Base-by-base conservation (phyloP, 2,888 invertebrate species). In the Brachypterus glaber region DNA sequence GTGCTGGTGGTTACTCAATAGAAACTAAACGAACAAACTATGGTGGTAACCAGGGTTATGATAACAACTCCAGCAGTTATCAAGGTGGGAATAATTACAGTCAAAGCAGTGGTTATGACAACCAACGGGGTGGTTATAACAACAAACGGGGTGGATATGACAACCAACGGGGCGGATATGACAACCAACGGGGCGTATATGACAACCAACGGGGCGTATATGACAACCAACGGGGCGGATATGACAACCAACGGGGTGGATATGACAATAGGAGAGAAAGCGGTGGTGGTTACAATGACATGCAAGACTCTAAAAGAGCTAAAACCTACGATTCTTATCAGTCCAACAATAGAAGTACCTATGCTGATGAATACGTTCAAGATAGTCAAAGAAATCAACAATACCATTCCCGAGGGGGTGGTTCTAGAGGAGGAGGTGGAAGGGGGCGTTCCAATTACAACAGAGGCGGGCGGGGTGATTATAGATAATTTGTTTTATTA, bases 341-440 rank as follows among this genome's bases (percentile, higher is more conserved):
- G 55, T 54, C 55, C 33, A 60, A 56, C 43, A n/a, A n/a, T n/a
- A 61, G 57, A 39, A 54, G 54, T 1, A 62, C 60, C 2, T 65
- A 67, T 46, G 62, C 65, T 3, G 67, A 67, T 53, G 64, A 67
- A 40, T 66, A 66, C 44, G 66, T 64, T 7, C 62, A 65, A 48
- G 67, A 67, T 38, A 58, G 50, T 30, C 55, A 62, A 35, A 59
- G 60, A 17, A 67, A 67, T 51, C 62, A 61, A 50, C 68, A 60
- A 45, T 66, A 57, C 44, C 52, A 55, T 48, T 51, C 50, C 18
- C 53, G 61, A 37, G 52, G 59, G 17, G 46, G 50, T 12, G 44
- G 52, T 3, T 46, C 53, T 18, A 47, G 50, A 7, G 31, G 46
- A 16, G 47, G 52, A 8, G 41, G 53, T 13, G 51, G 57, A 12